These are phyloP conservation scores for Oncorhynchus keta DNA, from an alignment of 2,113 vertebrate genomes.

Conservation along the genomic window DNA sequence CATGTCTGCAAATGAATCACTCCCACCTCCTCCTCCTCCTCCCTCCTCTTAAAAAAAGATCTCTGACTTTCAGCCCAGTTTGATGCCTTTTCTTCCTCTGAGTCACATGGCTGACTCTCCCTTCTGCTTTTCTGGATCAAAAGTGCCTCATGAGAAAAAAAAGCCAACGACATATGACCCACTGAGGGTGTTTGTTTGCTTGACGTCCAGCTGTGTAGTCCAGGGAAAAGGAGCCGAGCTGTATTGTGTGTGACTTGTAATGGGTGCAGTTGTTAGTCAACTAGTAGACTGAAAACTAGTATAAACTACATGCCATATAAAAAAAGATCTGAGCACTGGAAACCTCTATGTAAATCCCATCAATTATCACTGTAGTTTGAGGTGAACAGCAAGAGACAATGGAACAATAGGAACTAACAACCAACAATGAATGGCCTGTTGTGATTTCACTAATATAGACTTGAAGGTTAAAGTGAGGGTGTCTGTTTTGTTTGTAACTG, in stretches of 20 bases:
- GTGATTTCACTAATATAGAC: constrained; percentile 21
- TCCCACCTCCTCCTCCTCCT: no score
- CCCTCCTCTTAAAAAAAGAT: not conserved
- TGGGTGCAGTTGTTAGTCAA: no score
- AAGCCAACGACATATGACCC: constrained; percentile 34
- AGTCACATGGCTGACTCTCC: constrained; percentile 14
- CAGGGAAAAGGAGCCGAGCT: constrained; percentile 30
- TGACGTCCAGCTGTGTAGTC: constrained; percentile 61
- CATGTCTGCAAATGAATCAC: no score
- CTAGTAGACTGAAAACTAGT: no score
- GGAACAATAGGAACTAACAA: no score
- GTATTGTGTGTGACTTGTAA: not conserved
- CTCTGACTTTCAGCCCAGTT: not conserved
- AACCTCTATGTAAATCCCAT: no score
- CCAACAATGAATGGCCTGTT: constrained; percentile 6
- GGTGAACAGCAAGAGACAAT: no score
- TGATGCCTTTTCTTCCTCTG: not conserved
- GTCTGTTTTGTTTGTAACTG: constrained; percentile 12
- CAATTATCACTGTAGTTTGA: no score
- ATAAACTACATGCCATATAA: no score
- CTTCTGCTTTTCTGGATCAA: constrained; percentile 33
- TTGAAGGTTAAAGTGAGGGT: constrained; percentile 17
- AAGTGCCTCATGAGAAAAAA: constrained; percentile 44
- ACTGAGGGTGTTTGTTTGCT: constrained; percentile 54
- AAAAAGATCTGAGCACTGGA: no score